A percentile compares a stretch with the other conserved stretches of the same genome.
Evolutionary conservation across 2,797 vertebrate species (phyloP).

Genomic region (Coreius guichenoti): DNA sequence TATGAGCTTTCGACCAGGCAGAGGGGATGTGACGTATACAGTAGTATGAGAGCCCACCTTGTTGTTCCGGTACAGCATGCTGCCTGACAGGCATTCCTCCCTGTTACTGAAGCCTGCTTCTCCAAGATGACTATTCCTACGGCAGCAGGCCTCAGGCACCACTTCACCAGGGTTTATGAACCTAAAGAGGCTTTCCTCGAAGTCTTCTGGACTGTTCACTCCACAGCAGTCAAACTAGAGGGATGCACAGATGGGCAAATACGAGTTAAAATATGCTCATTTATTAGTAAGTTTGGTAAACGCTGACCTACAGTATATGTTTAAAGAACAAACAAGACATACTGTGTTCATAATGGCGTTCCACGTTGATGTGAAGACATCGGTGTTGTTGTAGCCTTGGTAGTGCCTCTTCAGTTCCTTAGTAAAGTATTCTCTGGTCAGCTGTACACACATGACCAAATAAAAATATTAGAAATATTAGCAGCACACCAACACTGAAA

Average conservation of each 20-base stretch:
- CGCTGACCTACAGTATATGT: background rate
- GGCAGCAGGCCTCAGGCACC: constrained; percentile 89
- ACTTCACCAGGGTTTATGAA: constrained; percentile 71
- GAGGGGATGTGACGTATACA: constrained; percentile 22
- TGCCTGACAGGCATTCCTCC: constrained; percentile 85
- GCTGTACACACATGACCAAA: constrained; percentile 67
- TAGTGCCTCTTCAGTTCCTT: constrained; percentile 93
- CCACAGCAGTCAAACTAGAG: constrained; percentile 94
- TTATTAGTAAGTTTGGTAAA: background rate
- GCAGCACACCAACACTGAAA: background rate
- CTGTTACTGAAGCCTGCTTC: constrained; percentile 77
- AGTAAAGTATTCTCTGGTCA: constrained; percentile 94
- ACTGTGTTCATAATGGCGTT: constrained; percentile 97
- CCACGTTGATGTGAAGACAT: constrained; percentile 93
- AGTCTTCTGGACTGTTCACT: constrained; percentile 94
- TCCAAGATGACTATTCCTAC: constrained; percentile 78
- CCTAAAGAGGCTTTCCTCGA: constrained; percentile 82
- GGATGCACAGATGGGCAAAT: constrained; percentile 40
- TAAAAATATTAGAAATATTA: constrained; percentile 19
- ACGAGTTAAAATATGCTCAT: background rate
- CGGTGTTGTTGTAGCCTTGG: constrained; percentile 88
- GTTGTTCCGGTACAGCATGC: constrained; percentile 86
- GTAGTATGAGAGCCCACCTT: constrained; percentile 79
- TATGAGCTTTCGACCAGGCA: constrained; percentile 59
- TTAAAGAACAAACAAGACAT: constrained; percentile 43